Evolutionary conservation across 2,797 vertebrate genomes (phyloP).

Genomic region (Periparus ater): DNA sequence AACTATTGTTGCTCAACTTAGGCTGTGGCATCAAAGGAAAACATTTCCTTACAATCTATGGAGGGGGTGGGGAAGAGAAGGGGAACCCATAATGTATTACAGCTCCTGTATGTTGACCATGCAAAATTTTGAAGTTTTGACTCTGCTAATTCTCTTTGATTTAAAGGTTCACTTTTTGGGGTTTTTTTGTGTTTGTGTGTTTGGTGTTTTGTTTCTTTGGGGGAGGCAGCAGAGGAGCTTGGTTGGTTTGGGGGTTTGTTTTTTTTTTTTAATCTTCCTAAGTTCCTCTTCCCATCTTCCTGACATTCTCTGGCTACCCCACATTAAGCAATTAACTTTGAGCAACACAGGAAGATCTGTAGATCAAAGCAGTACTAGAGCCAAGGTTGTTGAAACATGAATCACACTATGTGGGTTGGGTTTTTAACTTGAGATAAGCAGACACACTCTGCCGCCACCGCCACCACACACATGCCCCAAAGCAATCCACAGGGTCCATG

Average conservation of each 20-base stretch:
- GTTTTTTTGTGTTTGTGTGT: neutral
- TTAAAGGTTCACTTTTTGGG: neutral
- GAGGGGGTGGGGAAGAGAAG: neutral
- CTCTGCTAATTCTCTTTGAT: neutral
- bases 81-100: neutral
- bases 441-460: neutral
- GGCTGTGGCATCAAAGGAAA: conserved; percentile 31
- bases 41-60: neutral
- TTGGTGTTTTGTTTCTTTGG: neutral
- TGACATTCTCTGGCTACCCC: neutral
- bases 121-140: neutral
- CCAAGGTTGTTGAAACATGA: neutral
- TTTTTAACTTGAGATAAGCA: neutral
- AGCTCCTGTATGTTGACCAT: neutral
- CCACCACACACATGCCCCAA: neutral
- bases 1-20: conserved; percentile 47
- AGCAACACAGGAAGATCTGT: neutral
- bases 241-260: neutral
- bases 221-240: neutral
- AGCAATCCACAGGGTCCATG: neutral
- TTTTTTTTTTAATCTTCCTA: neutral
- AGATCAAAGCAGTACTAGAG: neutral
- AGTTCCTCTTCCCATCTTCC: neutral
- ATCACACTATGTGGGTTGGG: neutral
- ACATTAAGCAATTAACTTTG: neutral